Evolutionary conservation across 2,888 invertebrate species (phyloP).

Genomic region (Scrobipalpa atriplicella): DNA sequence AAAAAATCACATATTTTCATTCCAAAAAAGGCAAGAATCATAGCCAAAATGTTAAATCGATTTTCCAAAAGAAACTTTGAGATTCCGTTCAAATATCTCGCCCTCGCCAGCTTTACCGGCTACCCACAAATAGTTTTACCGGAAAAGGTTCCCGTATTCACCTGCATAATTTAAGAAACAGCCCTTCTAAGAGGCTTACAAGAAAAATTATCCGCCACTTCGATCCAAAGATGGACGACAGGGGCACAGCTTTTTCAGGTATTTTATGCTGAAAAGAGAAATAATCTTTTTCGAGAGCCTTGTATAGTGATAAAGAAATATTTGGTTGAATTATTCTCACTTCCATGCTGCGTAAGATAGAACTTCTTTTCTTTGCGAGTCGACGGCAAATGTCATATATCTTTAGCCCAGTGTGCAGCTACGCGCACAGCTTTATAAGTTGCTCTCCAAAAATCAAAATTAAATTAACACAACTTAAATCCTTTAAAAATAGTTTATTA

Average conservation of each 20-base stretch:
- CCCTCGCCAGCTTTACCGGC: not conserved
- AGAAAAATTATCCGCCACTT: constrained; percentile 29
- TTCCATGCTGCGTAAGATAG: not conserved
- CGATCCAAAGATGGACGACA: constrained; percentile 5
- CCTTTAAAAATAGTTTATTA: too few species aligned
- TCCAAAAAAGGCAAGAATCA: too few species aligned
- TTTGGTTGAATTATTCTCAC: not conserved
- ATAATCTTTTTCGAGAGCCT: not conserved
- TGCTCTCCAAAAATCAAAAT: too few species aligned
- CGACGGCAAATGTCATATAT: too few species aligned
- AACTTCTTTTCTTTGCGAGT: too few species aligned
- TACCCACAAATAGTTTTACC: constrained; percentile 17
- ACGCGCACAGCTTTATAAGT: too few species aligned
- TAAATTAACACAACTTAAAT: too few species aligned
- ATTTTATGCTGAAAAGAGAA: not conserved
- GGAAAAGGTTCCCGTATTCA: constrained; percentile 14
- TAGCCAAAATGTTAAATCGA: too few species aligned
- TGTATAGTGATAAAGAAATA: not conserved
- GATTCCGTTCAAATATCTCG: not conserved
- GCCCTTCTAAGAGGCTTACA: constrained; percentile 26
- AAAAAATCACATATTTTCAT: too few species aligned
- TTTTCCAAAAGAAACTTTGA: not conserved
- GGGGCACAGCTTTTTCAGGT: not conserved
- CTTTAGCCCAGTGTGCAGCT: too few species aligned
- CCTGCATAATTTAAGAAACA: constrained; percentile 29